Conservation (phyloP, 2,888 invertebrate genomes). For the Belgica antarctica region DNA sequence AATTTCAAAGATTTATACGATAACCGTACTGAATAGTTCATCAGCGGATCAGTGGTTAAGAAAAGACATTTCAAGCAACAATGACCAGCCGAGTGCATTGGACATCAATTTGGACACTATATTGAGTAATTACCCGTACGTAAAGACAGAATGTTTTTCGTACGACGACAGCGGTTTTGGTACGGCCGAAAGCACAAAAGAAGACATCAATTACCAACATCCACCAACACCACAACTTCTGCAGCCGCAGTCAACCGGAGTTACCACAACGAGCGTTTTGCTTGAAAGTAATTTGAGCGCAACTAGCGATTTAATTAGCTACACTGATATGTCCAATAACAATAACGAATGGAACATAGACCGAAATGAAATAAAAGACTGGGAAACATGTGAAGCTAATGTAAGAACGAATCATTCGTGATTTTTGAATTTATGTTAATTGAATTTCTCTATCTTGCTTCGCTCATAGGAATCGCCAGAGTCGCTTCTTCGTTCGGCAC, state of each 20-base stretch:
- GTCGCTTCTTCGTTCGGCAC: conserved; percentile 74
- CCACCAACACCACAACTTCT: conserved; percentile 47
- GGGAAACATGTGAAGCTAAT: conserved; percentile 46
- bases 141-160: conserved; percentile 70
- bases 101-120: conserved; percentile 76
- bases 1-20: conserved; percentile 67
- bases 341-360: conserved; percentile 81
- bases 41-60: conserved; percentile 66
- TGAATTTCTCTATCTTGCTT: background rate
- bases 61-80: conserved; percentile 58
- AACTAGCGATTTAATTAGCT: conserved; percentile 40
- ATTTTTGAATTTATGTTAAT: conserved; percentile 10
- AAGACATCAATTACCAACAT: conserved; percentile 51
- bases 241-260: conserved; percentile 48
- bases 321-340: conserved; percentile 60
- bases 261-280: conserved; percentile 45
- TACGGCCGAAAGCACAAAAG: conserved; percentile 61
- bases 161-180: conserved; percentile 77
- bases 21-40: conserved; percentile 78
- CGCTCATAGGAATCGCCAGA: conserved; percentile 59
- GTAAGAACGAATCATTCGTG: conserved; percentile 15
- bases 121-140: conserved; percentile 66
- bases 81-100: conserved; percentile 47
- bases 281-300: conserved; percentile 34
- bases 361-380: conserved; percentile 65